These are phyloP conservation scores for Diaprepes abbreviatus DNA, from an alignment of 2,888 invertebrate species.

Conservation along the genomic window DNA sequence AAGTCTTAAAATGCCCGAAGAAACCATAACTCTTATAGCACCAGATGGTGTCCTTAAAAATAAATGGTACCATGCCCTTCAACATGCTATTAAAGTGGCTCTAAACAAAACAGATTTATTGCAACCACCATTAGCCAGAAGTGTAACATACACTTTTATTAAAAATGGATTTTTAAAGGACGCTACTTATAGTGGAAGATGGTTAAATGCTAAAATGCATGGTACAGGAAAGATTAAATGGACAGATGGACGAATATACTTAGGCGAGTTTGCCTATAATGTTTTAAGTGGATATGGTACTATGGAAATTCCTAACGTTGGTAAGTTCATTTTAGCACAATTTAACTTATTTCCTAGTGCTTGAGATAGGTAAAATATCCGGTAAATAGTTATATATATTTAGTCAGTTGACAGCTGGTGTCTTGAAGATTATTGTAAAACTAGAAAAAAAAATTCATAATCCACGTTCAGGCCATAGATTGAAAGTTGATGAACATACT, in stretches of 20 bases:
- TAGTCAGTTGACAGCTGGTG: too few relatives aligned
- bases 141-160: conserved; percentile 82
- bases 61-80: conserved; percentile 84
- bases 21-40: conserved; percentile 76
- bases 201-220: conserved; percentile 87
- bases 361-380: too few relatives aligned
- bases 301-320: conserved; percentile 76
- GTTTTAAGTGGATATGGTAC: conserved; percentile 80
- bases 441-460: too few relatives aligned
- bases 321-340: too few relatives aligned
- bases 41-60: conserved; percentile 79
- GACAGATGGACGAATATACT: conserved; percentile 83
- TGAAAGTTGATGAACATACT: too few relatives aligned
- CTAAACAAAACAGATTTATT: conserved; percentile 75
- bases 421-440: too few relatives aligned
- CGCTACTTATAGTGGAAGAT: conserved; percentile 84
- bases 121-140: conserved; percentile 79
- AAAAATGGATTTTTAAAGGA: conserved; percentile 80
- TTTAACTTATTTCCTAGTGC: too few relatives aligned
- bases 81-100: conserved; percentile 78
- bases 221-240: conserved; percentile 87
- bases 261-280: conserved; percentile 85
- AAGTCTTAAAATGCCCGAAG: conserved; percentile 84
- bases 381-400: too few relatives aligned
- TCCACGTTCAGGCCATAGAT: too few relatives aligned